A percentile compares a stretch with the other conserved stretches of the same genome.
Conservation (phyloP, 2,797 vertebrate genomes). For the Malacoraja senta region DNA sequence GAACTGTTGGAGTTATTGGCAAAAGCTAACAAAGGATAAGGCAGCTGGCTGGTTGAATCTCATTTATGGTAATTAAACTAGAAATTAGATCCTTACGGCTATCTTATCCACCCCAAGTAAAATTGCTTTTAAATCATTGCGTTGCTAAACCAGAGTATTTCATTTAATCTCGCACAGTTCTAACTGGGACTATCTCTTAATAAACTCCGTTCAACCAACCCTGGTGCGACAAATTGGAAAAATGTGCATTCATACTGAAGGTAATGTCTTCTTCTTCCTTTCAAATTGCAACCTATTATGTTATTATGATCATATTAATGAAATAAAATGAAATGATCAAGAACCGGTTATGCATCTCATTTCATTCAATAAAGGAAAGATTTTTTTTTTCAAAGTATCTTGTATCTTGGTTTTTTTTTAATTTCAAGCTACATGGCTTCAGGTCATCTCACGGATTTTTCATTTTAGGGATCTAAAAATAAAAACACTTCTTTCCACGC, state of each 20-base stretch:
- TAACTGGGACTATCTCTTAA: too few relatives aligned
- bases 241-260: too few relatives aligned
- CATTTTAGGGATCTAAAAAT: background rate
- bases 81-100: background rate
- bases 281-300: too few relatives aligned
- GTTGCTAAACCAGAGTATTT: too few relatives aligned
- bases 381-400: background rate
- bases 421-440: background rate
- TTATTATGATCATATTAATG: too few relatives aligned
- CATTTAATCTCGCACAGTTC: too few relatives aligned
- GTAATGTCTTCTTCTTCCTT: too few relatives aligned
- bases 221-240: too few relatives aligned
- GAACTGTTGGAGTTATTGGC: background rate
- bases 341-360: too few relatives aligned
- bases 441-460: background rate
- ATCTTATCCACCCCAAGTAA: background rate
- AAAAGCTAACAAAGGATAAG: background rate
- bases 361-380: background rate
- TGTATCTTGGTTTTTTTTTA: background rate
- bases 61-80: background rate
- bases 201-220: too few relatives aligned
- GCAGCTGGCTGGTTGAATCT: background rate
- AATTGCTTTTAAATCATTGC: too few relatives aligned
- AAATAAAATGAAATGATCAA: too few relatives aligned
- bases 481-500: background rate